Evolutionary conservation across 2,797 vertebrate genomes (phyloP), one percentile per base, ranked within the genome.

Genomic region (Cuniculus paca): DNA sequence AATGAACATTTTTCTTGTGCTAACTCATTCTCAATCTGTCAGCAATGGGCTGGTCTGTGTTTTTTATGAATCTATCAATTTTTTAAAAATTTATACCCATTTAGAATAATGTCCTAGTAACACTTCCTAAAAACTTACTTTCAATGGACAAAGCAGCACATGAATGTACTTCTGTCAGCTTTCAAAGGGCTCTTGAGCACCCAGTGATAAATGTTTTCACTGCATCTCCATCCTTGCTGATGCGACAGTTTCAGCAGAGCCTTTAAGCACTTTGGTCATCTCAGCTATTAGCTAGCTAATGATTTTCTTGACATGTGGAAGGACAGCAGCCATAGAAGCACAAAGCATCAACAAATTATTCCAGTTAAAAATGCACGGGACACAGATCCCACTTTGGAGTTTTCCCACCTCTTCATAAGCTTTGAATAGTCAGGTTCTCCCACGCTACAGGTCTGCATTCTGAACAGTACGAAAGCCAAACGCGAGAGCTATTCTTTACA

Each of bases 401-500:
- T 74, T 74, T 56, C 54, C 81, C 77, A 9, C 13, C 34, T 92
- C 50, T 79, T 45, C 36, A 26, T 65, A 36, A 85, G 79, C 48
- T 22, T 31, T 45, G 42, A 81, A 50, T 61, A 54, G 39, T 61
- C 85, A 83, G 31, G 75, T 6, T 31, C 36, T 87, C 60, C 34
- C 13, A 77, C n/a, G 22, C 1, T 48, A 8, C 56, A 95, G 56
- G 50, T 58, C 20, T 54, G 34, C 20, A 74, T 54, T 75, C 42
- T 75, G 68, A 95, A 86, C 19, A 96, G 45, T 42, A 68, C 75
- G 80, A 60, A 88, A 92, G 81, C 42, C 75, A 85, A 78, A 24
- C 11, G 26, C 86, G 45, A 94, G 83, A 78, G 1, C 1, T 1
- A 22, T 1, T 93, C 39, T 50, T 14, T 48, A 68, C 0, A 42